Evolutionary conservation across 2,797 vertebrate species (phyloP).

Genomic region (Tapirus indicus): DNA sequence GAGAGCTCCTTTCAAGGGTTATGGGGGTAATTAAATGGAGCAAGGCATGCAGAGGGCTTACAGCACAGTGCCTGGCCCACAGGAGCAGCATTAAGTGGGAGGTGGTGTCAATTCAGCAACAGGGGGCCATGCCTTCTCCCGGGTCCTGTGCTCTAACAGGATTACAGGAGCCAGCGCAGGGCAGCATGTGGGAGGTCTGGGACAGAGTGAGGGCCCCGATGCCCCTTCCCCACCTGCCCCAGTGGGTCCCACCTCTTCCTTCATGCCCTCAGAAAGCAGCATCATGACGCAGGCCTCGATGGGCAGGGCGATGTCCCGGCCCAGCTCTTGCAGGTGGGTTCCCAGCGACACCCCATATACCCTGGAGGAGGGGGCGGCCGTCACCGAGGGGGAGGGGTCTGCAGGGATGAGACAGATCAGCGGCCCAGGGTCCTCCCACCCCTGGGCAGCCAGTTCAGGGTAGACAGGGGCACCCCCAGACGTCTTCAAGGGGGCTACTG

Average conservation of each 20-base stretch:
- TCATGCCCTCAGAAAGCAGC: constrained; percentile 94
- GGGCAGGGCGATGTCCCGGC: constrained; percentile 93
- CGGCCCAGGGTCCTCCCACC: neutral
- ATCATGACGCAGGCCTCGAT: constrained; percentile 97
- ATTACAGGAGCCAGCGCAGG: neutral
- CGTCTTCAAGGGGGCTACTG: neutral
- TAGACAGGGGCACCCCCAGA: neutral
- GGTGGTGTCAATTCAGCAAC: too few relatives aligned
- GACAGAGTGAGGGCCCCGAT: accelerated
- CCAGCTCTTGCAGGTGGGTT: constrained; percentile 90
- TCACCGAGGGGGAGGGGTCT: constrained; percentile 76
- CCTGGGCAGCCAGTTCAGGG: neutral
- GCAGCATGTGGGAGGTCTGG: neutral
- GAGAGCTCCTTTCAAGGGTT: neutral
- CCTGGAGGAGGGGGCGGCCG: constrained; percentile 82
- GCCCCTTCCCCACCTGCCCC: neutral
- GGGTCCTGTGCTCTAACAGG: neutral
- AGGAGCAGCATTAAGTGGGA: accelerated
- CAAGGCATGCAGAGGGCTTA: neutral
- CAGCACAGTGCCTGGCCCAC: neutral
- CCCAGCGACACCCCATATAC: constrained; percentile 94
- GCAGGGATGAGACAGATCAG: constrained; percentile 76
- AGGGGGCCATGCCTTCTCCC: neutral
- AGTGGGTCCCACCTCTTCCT: constrained; percentile 92
- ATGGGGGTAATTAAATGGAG: neutral